Evolutionary conservation across 2,113 vertebrate species (phyloP), one percentile per base, ranked within the genome.

Genomic region (Prietella phreatophila): DNA sequence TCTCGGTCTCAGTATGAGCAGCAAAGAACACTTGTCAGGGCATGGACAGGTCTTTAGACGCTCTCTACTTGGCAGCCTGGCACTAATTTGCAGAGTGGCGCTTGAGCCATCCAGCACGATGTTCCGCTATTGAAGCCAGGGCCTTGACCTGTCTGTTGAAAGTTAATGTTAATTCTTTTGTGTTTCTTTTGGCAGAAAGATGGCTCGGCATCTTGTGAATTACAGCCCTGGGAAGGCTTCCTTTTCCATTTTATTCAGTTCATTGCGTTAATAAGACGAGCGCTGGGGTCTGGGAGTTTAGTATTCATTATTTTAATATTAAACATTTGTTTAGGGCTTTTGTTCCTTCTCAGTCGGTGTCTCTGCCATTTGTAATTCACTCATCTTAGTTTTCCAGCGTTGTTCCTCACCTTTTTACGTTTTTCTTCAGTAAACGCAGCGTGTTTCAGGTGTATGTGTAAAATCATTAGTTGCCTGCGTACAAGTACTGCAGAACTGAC

Each of bases 141-240:
- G 63, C 69, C 83, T 63, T 88, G 73, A 42, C 58, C 84, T 58
- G 78, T 89, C 56, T 82, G 67, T 80, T 76, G 56, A 61, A n/a
- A 25, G 20, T 76, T 50, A 58, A 53, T 69, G 20, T 73, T 39
- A n/a, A 61, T 85, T 42, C 19, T 82, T 3, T 50, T 67, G 9
- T 63, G 27, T 63, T 80, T 63, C 42, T 55, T 79, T 86, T 79
- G 47, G 60, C 47, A 81, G 42, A 47, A 47, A 47, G 42, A 47
- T 47, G 42, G 36, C 42, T 53, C 5, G 17, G 42, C 17, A 73
- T 63, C 58, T 63, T 55, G 17, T 53, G 55, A 85, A 27, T 79
- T 79, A 22, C 33, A 47, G 15, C 58, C 39, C 33, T 76, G 55
- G 13, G 20, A 60, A 30, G 58, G 22, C 56, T 47, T 39, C 15